Evolutionary conservation across 1,140 invertebrate genomes (phyloP).

Genomic region (Drosophila pandora): DNA sequence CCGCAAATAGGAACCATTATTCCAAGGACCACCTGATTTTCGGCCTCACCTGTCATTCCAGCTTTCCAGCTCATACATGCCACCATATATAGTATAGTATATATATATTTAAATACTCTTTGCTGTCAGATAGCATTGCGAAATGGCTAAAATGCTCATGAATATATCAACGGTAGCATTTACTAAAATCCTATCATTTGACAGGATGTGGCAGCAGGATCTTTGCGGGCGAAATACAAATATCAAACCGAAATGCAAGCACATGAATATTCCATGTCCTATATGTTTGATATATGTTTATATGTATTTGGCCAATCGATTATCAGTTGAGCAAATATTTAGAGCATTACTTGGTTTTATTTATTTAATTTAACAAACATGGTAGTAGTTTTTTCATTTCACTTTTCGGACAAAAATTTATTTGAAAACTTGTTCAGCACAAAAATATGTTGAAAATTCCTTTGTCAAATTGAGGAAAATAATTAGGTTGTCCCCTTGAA

Average conservation of each 20-base stretch:
- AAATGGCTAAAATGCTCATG: slow-evolving; percentile 35
- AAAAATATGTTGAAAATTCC: not conserved
- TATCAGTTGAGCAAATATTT: slow-evolving; percentile 11
- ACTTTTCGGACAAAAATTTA: no score
- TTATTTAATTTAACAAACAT: not conserved
- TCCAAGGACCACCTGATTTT: not conserved
- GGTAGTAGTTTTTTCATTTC: no score
- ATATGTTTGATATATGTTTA: not conserved
- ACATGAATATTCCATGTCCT: slow-evolving; percentile 1
- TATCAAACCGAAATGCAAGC: slow-evolving; percentile 16
- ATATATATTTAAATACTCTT: not conserved
- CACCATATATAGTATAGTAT: not conserved
- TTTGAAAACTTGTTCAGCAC: not conserved
- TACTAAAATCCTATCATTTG: slow-evolving; percentile 28
- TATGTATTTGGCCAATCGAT: no score
- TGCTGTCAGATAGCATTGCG: slow-evolving; percentile 27
- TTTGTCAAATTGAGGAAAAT: slow-evolving; percentile 4
- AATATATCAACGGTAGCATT: slow-evolving; percentile 41
- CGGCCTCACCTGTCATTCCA: not conserved
- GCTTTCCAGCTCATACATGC: not conserved
- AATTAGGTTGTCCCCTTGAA: slow-evolving; percentile 11
- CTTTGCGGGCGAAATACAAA: slow-evolving; percentile 16
- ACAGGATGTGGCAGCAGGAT: slow-evolving; percentile 30
- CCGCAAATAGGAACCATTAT: slow-evolving; percentile 34
- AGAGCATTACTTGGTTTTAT: not conserved